phyloP scores from a whole-genome alignment of 2,797 vertebrate genomes.

The Rhynchotus rufescens region DNA sequence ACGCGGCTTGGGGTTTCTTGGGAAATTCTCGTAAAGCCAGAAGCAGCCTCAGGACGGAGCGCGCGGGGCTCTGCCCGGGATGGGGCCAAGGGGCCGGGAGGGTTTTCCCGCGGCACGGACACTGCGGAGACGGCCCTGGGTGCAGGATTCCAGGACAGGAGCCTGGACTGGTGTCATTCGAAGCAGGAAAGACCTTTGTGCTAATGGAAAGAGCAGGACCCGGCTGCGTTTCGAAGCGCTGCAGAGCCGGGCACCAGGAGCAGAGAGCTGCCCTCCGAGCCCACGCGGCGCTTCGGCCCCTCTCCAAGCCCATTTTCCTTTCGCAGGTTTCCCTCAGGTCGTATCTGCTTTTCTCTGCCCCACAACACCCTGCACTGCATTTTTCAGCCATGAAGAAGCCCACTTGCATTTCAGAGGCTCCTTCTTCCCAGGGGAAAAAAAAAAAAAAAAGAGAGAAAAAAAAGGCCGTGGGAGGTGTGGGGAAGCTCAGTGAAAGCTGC shows the following conservation, averaged over 20 bases:
- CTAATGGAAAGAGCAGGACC: not conserved
- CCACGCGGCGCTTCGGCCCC: not conserved
- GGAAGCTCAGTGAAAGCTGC: conserved; percentile 74
- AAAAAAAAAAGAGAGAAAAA: conserved; percentile 47
- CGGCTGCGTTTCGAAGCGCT: not conserved
- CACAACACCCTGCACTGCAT: conserved; percentile 44
- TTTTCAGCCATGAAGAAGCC: conserved; percentile 71
- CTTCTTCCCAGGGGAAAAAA: conserved; percentile 44
- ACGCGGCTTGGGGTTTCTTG: conserved; percentile 48
- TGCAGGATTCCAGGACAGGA: not conserved
- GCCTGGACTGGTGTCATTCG: not conserved
- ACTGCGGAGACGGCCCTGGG: not conserved
- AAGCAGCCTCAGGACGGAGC: not conserved
- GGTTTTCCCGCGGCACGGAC: no score
- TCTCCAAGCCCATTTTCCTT: not conserved
- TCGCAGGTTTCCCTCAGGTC: conserved; percentile 27
- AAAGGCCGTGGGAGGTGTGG: conserved; percentile 73
- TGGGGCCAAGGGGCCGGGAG: not conserved
- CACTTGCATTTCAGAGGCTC: conserved; percentile 60
- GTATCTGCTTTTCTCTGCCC: conserved; percentile 51
- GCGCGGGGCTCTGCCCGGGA: not conserved
- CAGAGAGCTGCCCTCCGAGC: not conserved
- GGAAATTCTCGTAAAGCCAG: conserved; percentile 45
- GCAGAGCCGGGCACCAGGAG: not conserved
- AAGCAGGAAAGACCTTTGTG: not conserved